These are phyloP conservation scores for Embiotoca jacksoni DNA, from an alignment of 2,113 vertebrate genomes.

Conservation along the genomic window DNA sequence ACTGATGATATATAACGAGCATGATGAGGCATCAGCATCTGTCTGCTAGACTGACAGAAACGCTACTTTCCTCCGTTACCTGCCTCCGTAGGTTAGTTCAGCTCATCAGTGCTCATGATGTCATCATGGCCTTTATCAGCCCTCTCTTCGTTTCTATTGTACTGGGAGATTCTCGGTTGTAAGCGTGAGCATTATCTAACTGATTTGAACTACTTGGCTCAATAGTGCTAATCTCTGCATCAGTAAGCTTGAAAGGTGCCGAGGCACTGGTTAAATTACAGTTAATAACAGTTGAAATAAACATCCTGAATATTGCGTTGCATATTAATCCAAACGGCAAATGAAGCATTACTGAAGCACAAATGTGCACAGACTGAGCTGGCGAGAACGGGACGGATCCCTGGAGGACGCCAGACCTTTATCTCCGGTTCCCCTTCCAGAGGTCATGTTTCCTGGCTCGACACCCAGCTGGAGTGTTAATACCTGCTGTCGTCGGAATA, in stretches of 20 bases:
- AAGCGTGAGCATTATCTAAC: neutral
- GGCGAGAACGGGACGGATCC: slow-evolving; percentile 5
- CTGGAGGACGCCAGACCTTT: slow-evolving; percentile 19
- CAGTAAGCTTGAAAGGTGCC: neutral
- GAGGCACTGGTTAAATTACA: neutral
- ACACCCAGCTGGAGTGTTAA: slow-evolving; percentile 32
- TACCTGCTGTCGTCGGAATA: slow-evolving; percentile 47
- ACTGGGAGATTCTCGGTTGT: neutral
- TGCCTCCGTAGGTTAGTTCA: slow-evolving; percentile 5
- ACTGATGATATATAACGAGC: slow-evolving; percentile 27
- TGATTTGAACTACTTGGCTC: neutral
- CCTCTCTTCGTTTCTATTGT: neutral
- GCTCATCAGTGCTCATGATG: neutral
- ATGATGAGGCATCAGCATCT: neutral
- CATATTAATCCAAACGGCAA: neutral
- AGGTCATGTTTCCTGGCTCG: slow-evolving; percentile 58
- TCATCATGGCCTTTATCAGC: neutral
- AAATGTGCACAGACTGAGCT: slow-evolving; percentile 8
- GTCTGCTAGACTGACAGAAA: slow-evolving; percentile 22
- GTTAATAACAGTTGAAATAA: neutral
- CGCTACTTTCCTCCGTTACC: neutral
- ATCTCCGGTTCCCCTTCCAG: slow-evolving; percentile 25
- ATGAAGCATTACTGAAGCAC: slow-evolving; percentile 6
- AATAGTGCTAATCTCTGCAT: neutral
- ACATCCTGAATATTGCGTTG: neutral